A percentile compares a stretch with the other conserved stretches of the same genome.
phyloP scores from a whole-genome alignment of 2,888 invertebrate genomes.

The Hyposoter didymator region DNA sequence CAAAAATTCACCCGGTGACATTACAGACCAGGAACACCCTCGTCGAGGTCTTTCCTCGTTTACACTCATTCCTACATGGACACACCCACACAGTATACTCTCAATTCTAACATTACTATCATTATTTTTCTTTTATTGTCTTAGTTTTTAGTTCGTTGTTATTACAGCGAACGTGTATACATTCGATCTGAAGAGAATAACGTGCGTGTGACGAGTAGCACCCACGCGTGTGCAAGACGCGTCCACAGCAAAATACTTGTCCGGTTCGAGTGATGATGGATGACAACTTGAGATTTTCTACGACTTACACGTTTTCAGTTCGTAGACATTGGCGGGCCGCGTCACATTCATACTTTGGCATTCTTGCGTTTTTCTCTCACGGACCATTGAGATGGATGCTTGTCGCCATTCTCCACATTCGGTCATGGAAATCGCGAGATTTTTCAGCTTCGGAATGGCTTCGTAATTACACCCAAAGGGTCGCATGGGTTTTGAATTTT shows the following conservation, averaged over 20 bases:
- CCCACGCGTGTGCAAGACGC: constrained; percentile 59
- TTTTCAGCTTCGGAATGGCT: background rate
- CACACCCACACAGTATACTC: background rate
- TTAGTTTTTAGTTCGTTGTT: constrained; percentile 4
- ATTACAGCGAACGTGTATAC: background rate
- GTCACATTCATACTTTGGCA: background rate
- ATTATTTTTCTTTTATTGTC: constrained; percentile 4
- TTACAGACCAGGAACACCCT: constrained; percentile 63
- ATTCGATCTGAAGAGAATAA: constrained; percentile 59
- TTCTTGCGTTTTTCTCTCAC: background rate
- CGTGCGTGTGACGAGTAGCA: constrained; percentile 67
- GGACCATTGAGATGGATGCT: background rate
- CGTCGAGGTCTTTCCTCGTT: constrained; percentile 45
- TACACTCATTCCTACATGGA: background rate
- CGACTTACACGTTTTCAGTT: constrained; percentile 42
- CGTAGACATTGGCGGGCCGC: constrained; percentile 31
- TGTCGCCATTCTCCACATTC: background rate
- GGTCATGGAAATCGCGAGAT: background rate
- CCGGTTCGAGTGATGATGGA: constrained; percentile 60
- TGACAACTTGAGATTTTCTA: constrained; percentile 45
- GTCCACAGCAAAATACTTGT: constrained; percentile 30
- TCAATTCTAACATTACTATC: background rate
- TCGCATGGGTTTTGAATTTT: no score
- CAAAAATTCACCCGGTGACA: constrained; percentile 67
- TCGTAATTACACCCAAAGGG: background rate